Base-by-base conservation (phyloP, 2,888 invertebrate genomes). In the Phyto melanocephala region DNA sequence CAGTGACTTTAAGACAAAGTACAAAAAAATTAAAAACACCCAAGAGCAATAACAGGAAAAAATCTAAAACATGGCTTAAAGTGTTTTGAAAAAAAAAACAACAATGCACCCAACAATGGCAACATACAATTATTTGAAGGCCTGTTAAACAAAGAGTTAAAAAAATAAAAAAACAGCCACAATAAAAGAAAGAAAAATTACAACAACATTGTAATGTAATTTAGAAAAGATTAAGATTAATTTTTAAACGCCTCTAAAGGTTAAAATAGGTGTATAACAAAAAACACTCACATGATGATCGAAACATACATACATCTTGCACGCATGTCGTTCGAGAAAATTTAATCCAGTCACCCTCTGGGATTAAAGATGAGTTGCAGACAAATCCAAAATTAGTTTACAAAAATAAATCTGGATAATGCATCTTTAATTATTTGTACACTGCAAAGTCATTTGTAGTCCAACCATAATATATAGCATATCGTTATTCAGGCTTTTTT, bases 201-300 rank as follows among this genome's bases (percentile, higher is more conserved):
- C 47, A 76, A 68, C 56, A 81, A 82, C 82, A 83, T 77, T 80
- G 82, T 85, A 83, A 80, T 84, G 85, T 84, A 84, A 85, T 85
- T 84, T 84, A 83, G 84, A 86, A 84, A 83, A 86, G 84, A 85
- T 85, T 85, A 86, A 86, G 85, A 86, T 86, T 86, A 86, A 85
- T 85, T 85, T 86, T 85, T 83, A 78, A 85, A 85, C 85, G 85
- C 86, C 86, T 86, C 80, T 85, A 70, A 81, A 81, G 81, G 81
- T 81, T 81, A 77, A 81, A 74, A 63, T 74, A 72, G 78, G 58
- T 78, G 45, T 60, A 37, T n/a, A n/a, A n/a, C n/a, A n/a, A n/a
- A n/a, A n/a, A n/a, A n/a, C n/a, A n/a, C n/a, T n/a, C n/a, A n/a
- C n/a, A n/a, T n/a, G n/a, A n/a, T n/a, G n/a, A n/a, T n/a, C n/a